Base-by-base conservation (phyloP, 2,888 invertebrate species). In the Clanis bilineata region DNA sequence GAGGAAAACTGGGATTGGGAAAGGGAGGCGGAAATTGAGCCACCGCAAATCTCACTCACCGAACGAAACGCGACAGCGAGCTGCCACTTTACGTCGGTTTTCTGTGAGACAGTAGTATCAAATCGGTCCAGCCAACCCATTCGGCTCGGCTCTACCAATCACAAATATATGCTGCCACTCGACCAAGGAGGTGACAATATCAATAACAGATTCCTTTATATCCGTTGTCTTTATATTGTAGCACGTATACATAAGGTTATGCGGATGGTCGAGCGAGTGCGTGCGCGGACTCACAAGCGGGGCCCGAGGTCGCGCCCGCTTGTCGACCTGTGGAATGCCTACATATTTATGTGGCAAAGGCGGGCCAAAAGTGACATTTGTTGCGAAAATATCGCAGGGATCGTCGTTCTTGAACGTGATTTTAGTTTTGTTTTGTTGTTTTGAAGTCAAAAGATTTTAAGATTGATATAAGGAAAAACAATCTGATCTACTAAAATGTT, bases 191-290 rank as follows among this genome's bases (percentile, higher is more conserved):
- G n/a, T n/a, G n/a, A n/a, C n/a, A 25, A n/a, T 15, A 47, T 28
- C 47, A n/a, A 47, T 47, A 47, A 12, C 28, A 25, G 47, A 47
- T 44, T 22, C 12, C 22, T 12, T 44, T 25, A 47, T 28, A 47
- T 51, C 51, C 51, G 28, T 51, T 28, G 51, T 51, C 28, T 51
- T 18, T 38, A 39, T 45, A 32, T 32, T 15, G 28, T 56, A 41
- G 38, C 15, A 45, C 43, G 60, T 41, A 43, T 57, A 45, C 10
- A 79, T 86, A 86, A 86, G 88, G 88, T 87, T 85, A 88, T 87
- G 86, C 89, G 90, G 89, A 89, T 88, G 88, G 82, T 72, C 70
- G 69, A 59, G 73, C 57, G 74, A 68, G 80, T 74, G 83, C 88
- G 88, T 88, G 89, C 80, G 75, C 68, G 2, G 89, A 78, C 78